These are phyloP conservation scores for Peromyscus nudipes DNA, from an alignment of 2,797 vertebrate species.

Conservation along the genomic window DNA sequence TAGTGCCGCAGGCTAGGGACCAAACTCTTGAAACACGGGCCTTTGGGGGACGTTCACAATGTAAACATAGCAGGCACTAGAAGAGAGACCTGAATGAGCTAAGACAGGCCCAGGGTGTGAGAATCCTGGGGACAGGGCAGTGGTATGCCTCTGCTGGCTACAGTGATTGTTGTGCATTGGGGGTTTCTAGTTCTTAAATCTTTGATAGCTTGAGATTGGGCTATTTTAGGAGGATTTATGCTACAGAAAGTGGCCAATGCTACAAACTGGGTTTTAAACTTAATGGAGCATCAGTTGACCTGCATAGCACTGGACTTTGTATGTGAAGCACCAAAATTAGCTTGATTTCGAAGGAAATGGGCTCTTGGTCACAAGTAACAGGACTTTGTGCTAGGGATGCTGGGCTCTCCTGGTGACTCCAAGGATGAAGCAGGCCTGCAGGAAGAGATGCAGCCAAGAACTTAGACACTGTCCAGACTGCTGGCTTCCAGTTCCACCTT, in stretches of 20 bases:
- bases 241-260: background rate
- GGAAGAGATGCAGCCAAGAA: background rate
- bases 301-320: background rate
- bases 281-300: background rate
- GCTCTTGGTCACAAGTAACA: background rate
- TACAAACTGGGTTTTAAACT: background rate
- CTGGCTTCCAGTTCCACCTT: background rate
- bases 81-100: background rate
- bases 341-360: background rate
- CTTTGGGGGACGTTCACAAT: background rate
- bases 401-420: background rate
- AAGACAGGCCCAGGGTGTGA: background rate
- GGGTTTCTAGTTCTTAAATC: background rate
- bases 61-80: background rate
- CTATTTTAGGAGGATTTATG: background rate
- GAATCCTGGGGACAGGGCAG: too few species aligned
- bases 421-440: background rate
- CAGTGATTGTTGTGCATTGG: rapidly evolving
- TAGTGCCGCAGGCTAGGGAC: background rate
- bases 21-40: background rate
- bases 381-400: background rate
- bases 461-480: background rate
- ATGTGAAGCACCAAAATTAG: background rate
- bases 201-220: background rate
- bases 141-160: background rate